These are phyloP conservation scores for Hormaphis cornu DNA, from an alignment of 1,140 invertebrate species.

Conservation along the genomic window DNA sequence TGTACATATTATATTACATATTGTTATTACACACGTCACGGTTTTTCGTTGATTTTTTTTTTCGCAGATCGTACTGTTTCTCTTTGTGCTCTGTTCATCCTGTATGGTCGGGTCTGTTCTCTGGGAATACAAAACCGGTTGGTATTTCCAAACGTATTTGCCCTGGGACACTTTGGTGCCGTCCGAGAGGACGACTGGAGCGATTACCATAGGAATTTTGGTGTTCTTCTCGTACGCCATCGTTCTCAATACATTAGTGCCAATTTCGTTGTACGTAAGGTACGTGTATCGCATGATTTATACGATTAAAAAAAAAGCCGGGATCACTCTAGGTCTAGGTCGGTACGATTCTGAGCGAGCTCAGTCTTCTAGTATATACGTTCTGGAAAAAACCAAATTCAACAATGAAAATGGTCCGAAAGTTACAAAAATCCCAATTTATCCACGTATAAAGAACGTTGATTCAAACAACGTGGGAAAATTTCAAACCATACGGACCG, in stretches of 20 bases:
- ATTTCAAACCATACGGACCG: too few species aligned
- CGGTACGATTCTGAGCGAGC: too few species aligned
- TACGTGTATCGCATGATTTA: conserved; percentile 43
- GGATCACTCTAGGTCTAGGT: too few species aligned
- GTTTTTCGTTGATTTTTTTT: not conserved
- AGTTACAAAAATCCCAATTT: too few species aligned
- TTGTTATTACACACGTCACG: too few species aligned
- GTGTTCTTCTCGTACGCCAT: conserved; percentile 99
- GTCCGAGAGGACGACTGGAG: conserved; percentile 59
- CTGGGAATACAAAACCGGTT: conserved; percentile 89
- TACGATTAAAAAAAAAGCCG: too few species aligned
- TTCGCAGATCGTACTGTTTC: conserved; percentile 2
- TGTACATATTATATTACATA: too few species aligned
- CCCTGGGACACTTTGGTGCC: conserved; percentile 92
- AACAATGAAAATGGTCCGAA: too few species aligned
- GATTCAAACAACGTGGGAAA: too few species aligned
- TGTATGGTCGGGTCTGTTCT: conserved; percentile 92
- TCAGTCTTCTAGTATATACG: too few species aligned
- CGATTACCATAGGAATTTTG: conserved; percentile 86
- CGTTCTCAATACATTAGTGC: conserved; percentile 98
- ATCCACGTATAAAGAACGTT: too few species aligned
- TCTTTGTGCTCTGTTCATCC: conserved; percentile 68
- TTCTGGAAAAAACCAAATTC: too few species aligned
- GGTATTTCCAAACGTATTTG: conserved; percentile 83
- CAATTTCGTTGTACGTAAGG: conserved; percentile 98